phyloP scores from a whole-genome alignment of 2,113 vertebrate genomes.

The Mus pahari region DNA sequence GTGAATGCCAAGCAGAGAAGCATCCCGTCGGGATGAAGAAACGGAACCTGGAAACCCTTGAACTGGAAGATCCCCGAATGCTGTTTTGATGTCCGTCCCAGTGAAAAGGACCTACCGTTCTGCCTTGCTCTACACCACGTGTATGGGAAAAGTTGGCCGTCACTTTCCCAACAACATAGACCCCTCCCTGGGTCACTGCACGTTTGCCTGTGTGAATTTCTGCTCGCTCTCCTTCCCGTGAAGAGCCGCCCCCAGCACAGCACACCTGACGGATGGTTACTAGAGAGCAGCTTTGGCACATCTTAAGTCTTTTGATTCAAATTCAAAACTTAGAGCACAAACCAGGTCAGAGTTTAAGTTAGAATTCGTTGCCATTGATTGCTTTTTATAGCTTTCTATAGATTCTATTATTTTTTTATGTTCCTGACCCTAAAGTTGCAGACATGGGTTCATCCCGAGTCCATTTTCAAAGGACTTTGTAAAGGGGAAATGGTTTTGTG shows the following conservation, averaged over 20 bases:
- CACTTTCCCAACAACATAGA: background rate
- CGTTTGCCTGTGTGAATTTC: background rate
- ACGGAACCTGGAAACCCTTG: constrained; percentile 11
- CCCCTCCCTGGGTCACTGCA: background rate
- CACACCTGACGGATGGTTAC: background rate
- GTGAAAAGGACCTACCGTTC: background rate
- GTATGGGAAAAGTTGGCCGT: background rate
- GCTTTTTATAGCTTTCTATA: constrained; percentile 84
- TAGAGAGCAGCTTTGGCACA: constrained; percentile 59
- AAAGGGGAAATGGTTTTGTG: constrained; percentile 69
- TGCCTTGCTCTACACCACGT: background rate
- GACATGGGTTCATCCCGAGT: constrained; percentile 61
- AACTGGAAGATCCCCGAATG: constrained; percentile 60
- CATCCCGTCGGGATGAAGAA: background rate
- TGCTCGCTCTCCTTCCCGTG: constrained; percentile 6
- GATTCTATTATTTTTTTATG: constrained; percentile 80
- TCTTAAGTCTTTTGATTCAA: constrained; percentile 72
- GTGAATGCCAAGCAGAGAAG: constrained; percentile 1
- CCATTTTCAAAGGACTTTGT: constrained; percentile 79
- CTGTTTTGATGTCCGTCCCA: background rate
- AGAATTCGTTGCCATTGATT: constrained; percentile 77
- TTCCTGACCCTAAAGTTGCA: constrained; percentile 73
- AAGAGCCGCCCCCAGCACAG: background rate
- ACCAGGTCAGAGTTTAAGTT: constrained; percentile 78
- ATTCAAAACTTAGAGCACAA: constrained; percentile 80